Base-by-base conservation (phyloP, 2,797 vertebrate genomes). In the Poecilia wingei region DNA sequence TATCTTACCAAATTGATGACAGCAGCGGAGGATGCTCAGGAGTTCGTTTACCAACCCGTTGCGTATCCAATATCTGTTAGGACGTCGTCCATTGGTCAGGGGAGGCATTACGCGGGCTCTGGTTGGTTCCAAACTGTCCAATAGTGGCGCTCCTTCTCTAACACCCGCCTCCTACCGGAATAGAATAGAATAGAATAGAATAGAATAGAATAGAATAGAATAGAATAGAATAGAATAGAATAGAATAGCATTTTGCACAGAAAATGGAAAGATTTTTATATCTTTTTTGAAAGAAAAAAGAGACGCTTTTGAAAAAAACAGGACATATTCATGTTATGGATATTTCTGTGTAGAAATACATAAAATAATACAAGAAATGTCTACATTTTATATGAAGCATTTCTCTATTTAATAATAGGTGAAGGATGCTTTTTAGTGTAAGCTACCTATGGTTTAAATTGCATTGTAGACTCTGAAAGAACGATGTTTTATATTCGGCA, bases 11-110 rank as follows among this genome's bases (percentile, higher is more conserved):
- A 1, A 46, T 1, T 0, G 84, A 81, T 74, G 78, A 10, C 70
- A n/a, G 13, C 31, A 1, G 25, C 25, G 49, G 68, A 87, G 70
- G 90, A 91, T 91, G 89, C 90, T 88, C 79, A 16, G 36, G 46
- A 64, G 12, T 33, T 36, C 1, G 59, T 43, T 61, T 43, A 31
- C 18, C 77, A 73, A 22, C 28, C 74, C 28, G 3, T 66, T 85
- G 69, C 81, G 69, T 82, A 82, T 76, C 55, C 77, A 28, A 61
- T 74, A 1, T 53, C 79, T 43, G 7, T 28, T 0, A 1, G 4
- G 3, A 5, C 41, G 79, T 73, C 0, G 57, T 53, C 80, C 75
- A 91, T 91, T 92, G 87, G 92, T 73, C 61, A 0, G 39, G 16
- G 6, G 1, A 33, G 33, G 36, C 8, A 51, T 66, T 61, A 4